Base-by-base conservation (phyloP, 2,113 vertebrate species). In the Mandrillus leucophaeus region DNA sequence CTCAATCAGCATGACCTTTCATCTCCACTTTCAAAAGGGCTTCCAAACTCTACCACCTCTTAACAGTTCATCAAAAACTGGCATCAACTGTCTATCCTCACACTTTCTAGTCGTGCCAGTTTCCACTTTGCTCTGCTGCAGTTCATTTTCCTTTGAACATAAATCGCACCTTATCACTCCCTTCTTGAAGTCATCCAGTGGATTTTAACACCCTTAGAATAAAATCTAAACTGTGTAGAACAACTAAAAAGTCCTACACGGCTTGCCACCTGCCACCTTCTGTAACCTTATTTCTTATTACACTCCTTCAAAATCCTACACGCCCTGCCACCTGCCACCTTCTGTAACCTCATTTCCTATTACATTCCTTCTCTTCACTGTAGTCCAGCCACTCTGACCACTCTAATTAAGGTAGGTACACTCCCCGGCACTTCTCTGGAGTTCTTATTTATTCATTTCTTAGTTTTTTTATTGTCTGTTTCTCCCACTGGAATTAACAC, bases 61-160 rank as follows among this genome's bases (percentile, higher is more conserved):
- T n/a, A 35, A 7, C 2, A 1, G 11, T 13, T 43, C 43, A 20
- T 2, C 72, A 9, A 30, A 16, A 18, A 5, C 40, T 1, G 3
- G 35, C 11, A 22, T 48, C 70, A 18, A 9, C 1, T 0, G 1
- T 6, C 38, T 32, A 48, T 4, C 61, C 57, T 76, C 25, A 20
- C 64, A 1, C 16, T 13, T 84, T 40, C 66, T 12, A 30, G 27
- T 64, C 12, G 2, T 32, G 1, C 25, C 45, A 20, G 1, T 55
- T 48, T 84, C 76, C 59, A 11, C 23, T 4, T 3, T 61, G 18
- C 64, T 75, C 35, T n/a, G 17, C 17, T 45, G 43, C 30, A 10
- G 12, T 32, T 78, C 7, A 5, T 78, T 75, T 68, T 52, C 70
- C 52, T 57, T 4, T 8, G 43, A 64, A 18, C 43, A 5, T 8